Evolutionary conservation across 2,113 vertebrate species (phyloP).

Genomic region (Zosterops hypoxanthus): DNA sequence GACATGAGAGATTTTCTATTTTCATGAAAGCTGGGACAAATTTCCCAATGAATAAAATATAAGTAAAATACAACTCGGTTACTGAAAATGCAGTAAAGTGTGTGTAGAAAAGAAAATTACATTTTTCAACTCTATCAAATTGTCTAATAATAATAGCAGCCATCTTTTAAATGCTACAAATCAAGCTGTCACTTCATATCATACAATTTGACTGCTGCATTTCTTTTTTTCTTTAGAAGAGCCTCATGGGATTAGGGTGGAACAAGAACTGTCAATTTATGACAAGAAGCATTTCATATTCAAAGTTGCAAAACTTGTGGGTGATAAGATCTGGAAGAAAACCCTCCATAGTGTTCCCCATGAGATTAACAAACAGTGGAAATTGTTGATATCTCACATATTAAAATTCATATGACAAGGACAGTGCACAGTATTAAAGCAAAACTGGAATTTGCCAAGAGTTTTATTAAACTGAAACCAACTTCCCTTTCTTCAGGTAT

Average conservation of each 20-base stretch:
- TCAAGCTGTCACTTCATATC: slow-evolving; percentile 43
- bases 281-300: slow-evolving; percentile 38
- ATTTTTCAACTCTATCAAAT: slow-evolving; percentile 23
- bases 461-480: neutral
- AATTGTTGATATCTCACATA: neutral
- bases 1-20: neutral
- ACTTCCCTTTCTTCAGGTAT: neutral
- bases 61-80: neutral
- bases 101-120: slow-evolving; percentile 23
- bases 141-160: slow-evolving; percentile 44
- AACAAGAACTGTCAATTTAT: slow-evolving; percentile 46
- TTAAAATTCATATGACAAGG: neutral
- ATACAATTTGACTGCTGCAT: slow-evolving; percentile 11
- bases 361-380: slow-evolving; percentile 1
- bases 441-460: neutral
- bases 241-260: neutral
- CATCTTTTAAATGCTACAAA: slow-evolving; percentile 30
- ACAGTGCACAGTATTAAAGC: neutral
- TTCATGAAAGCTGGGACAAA: neutral
- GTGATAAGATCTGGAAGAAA: slow-evolving; percentile 19
- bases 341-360: neutral
- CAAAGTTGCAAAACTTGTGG: neutral
- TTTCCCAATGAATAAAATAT: neutral
- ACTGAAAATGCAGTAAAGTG: neutral
- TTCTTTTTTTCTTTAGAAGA: slow-evolving; percentile 28